Percentiles rank a stretch among this genome's conserved stretches.
Evolutionary conservation across 2,113 vertebrate species (phyloP).

Genomic region (Sporophila hypoxantha): DNA sequence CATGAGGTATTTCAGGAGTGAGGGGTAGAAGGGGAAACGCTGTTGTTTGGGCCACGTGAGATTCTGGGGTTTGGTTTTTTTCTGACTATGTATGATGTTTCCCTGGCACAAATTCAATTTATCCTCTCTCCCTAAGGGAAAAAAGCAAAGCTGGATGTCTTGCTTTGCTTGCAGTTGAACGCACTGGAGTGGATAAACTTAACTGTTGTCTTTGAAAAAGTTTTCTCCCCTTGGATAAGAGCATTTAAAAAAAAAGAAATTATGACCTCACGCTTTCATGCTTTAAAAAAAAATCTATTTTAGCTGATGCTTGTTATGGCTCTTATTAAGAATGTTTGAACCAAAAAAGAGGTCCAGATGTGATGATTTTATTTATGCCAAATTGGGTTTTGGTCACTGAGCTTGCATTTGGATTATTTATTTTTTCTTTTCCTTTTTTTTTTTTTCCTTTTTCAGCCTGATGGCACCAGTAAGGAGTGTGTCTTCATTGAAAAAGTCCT

Average conservation of each 20-base stretch:
- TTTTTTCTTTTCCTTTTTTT: background rate
- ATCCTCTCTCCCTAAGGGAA: background rate
- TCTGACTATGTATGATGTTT: background rate
- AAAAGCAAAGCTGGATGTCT: background rate
- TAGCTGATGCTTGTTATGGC: background rate
- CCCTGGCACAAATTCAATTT: background rate
- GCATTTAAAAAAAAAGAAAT: background rate
- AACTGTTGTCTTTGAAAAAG: background rate
- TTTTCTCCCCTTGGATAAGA: background rate
- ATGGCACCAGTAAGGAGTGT: conserved; percentile 79
- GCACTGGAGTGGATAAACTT: background rate
- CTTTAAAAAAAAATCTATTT: background rate
- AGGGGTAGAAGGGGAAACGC: accelerated
- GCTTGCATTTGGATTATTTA: background rate
- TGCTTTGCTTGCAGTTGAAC: background rate
- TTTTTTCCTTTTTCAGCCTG: conserved; percentile 62
- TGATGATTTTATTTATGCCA: conserved; percentile 15
- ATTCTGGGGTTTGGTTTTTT: background rate
- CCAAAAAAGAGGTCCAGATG: conserved; percentile 5
- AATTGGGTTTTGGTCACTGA: background rate
- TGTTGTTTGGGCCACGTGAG: background rate
- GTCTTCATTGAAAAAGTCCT: conserved; percentile 86
- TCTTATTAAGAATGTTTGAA: background rate
- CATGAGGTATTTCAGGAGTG: background rate
- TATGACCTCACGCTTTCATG: background rate